Evolutionary conservation across 37 sponge, comb jelly and placozoan genomes (phyloP).

Genomic region (Axinella damicornis): DNA sequence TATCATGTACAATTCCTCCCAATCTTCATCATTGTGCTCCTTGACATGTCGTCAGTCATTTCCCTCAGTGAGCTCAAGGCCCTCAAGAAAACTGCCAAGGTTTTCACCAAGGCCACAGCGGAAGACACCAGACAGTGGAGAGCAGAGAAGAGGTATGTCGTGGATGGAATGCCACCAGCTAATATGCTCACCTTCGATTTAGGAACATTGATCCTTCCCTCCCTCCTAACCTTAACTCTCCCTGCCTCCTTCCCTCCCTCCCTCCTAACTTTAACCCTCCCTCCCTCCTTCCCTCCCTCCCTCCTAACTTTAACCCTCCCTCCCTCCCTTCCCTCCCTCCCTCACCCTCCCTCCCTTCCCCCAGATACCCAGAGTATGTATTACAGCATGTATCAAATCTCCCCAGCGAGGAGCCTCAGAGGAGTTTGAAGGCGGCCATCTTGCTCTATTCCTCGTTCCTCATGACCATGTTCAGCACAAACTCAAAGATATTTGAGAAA

Average conservation of each 20-base stretch:
- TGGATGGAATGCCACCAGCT: no score
- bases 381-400: slow-evolving; percentile 41
- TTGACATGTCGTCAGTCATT: slow-evolving; percentile 24
- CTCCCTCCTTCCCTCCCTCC: not conserved
- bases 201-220: not conserved
- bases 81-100: slow-evolving; percentile 18
- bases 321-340: no score
- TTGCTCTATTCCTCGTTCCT: slow-evolving; percentile 47
- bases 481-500: slow-evolving; percentile 13
- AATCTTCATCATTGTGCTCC: not conserved
- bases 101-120: slow-evolving; percentile 23
- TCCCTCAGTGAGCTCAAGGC: slow-evolving; percentile 18
- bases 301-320: no score
- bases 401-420: slow-evolving; percentile 30
- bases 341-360: no score
- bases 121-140: slow-evolving; percentile 34
- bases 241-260: not conserved
- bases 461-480: slow-evolving; percentile 39
- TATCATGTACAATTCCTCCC: not conserved
- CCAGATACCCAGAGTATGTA: slow-evolving; percentile 61
- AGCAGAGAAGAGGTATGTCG: slow-evolving; percentile 35
- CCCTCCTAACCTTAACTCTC: not conserved
- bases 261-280: not conserved
- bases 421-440: slow-evolving; percentile 27
- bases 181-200: not conserved